Base-by-base conservation (phyloP, 2,113 vertebrate genomes). In the Anhinga anhinga region DNA sequence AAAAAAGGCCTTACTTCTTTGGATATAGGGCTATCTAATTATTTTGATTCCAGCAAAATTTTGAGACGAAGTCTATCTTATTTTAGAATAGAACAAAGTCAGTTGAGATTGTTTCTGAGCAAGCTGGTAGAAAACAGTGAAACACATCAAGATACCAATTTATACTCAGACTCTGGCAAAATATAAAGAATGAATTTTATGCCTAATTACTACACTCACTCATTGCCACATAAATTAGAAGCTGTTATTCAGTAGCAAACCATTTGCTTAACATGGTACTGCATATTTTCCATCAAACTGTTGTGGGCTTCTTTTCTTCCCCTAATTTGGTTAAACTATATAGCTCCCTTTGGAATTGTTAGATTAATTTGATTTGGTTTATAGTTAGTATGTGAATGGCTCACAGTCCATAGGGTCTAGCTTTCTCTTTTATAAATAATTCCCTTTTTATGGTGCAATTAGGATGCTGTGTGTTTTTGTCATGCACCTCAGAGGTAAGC, bases 351-450 rank as follows among this genome's bases (percentile, higher is more conserved):
- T 74, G 59, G 92, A 96, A 96, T 81, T 86, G 45, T 92, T 90
- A 77, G 74, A 94, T 88, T 93, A 90, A 92, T 90, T 94, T 88
- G 45, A 59, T 94, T 93, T 92, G 12, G 16, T 95, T 96, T 97
- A 92, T 88, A 92, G 85, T 90, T 88, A 90, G 45, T 55, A 80
- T 78, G 63, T 66, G 74, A 93, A 81, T 62, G 42, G 55, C 77
- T 92, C 90, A 92, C n/a, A 94, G 88, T 88, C 82, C 82, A 21
- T 23, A 80, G 79, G 76, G 74, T 88, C 59, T 94, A 88, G 50
- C 79, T 78, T 92, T 90, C n/a, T 34, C 25, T 92, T 97, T 96
- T 93, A 82, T 77, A 93, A 97, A 92, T 93, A 92, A 93, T 92
- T 86, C 52, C 20, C 11, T 74, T 95, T 88, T 82, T 82, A 93